Percentiles rank a stretch among this genome's conserved stretches.
Evolutionary conservation across 2,888 invertebrate genomes (phyloP).

Genomic region (Ferrisia virgata): DNA sequence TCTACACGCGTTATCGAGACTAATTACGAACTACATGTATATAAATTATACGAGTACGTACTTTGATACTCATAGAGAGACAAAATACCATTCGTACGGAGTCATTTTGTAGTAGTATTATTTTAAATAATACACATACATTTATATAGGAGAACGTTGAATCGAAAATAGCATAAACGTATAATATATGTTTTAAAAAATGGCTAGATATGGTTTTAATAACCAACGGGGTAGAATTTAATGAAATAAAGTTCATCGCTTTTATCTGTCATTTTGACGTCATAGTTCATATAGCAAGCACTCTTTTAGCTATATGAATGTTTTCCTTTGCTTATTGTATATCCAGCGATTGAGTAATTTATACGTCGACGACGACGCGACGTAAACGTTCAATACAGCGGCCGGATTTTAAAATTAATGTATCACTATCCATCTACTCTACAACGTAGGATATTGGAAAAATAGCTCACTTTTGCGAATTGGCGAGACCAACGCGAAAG

Average conservation of each 20-base stretch:
- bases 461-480: conserved; percentile 21
- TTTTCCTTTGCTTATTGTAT: neutral
- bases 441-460: neutral
- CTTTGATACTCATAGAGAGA: neutral
- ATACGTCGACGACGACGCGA: neutral
- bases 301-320: neutral
- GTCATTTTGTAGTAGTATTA: neutral
- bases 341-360: neutral
- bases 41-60: neutral
- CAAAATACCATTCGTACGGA: neutral
- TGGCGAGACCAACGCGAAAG: conserved; percentile 7
- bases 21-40: neutral
- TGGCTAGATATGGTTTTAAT: too few relatives aligned
- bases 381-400: neutral
- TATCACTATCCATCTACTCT: too few relatives aligned
- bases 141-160: neutral
- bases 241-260: neutral
- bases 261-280: neutral
- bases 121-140: neutral
- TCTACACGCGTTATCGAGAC: neutral
- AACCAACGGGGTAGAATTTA: neutral
- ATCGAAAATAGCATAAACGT: neutral
- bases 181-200: too few relatives aligned
- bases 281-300: neutral
- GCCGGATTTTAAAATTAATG: neutral